A percentile compares a stretch with the other conserved stretches of the same genome.
These are phyloP conservation scores for Morbakka virulenta DNA, from an alignment of 30 jellyfish, hydroid and myxozoan species.

Conservation along the genomic window DNA sequence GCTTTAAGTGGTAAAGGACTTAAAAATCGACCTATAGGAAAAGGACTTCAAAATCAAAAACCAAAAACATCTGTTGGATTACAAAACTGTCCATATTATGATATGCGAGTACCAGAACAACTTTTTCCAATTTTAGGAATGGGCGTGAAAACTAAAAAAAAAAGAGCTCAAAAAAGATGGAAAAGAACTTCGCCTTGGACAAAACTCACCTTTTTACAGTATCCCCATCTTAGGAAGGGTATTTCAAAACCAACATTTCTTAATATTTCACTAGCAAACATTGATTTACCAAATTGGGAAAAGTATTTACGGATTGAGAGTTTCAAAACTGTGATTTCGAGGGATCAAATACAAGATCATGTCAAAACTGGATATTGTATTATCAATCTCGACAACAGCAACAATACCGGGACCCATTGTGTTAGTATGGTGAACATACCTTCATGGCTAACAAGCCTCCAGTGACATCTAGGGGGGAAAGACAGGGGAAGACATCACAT, in stretches of 20 bases:
- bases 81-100: constrained; percentile 12
- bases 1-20: constrained; percentile 24
- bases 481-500: too few species aligned
- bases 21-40: background rate
- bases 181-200: constrained; percentile 23
- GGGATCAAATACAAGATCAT: too few species aligned
- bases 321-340: too few species aligned
- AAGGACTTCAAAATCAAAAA: too few species aligned
- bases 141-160: too few species aligned
- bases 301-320: constrained; percentile 14
- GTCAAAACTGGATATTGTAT: constrained; percentile 3
- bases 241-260: constrained; percentile 20
- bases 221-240: constrained; percentile 15
- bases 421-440: too few species aligned
- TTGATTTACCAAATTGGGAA: constrained; percentile 12
- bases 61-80: constrained; percentile 21
- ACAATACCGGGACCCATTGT: too few species aligned
- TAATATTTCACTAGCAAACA: constrained; percentile 10
- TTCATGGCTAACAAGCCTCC: too few species aligned
- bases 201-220: constrained; percentile 28
- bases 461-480: too few species aligned
- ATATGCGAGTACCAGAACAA: too few species aligned
- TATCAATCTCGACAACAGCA: too few species aligned
- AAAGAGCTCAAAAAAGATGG: constrained; percentile 5
- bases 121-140: background rate